Base-by-base conservation (phyloP, 2,888 invertebrate species). In the Mechanitis mazaeus region DNA sequence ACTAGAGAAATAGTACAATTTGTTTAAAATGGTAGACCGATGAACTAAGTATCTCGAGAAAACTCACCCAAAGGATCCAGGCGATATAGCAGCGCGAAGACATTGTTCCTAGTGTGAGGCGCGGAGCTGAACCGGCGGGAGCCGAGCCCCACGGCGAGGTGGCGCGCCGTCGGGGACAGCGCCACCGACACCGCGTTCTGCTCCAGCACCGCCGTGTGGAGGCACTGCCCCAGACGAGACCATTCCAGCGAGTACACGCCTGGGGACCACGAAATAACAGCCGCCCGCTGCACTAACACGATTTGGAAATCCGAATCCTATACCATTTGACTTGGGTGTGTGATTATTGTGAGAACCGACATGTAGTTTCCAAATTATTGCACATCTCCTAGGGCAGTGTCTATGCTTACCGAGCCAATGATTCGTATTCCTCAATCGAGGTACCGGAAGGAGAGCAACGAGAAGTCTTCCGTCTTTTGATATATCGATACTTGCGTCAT, bases 401-500 rank as follows among this genome's bases (percentile, higher is more conserved):
- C n/a, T 47, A 7, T 42, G 65, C 86, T 89, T 82, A 94, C 94
- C 94, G 69, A 96, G 90, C 83, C 94, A 92, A 66, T 94, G 95
- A 68, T 94, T 93, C 31, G 93, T 92, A 75, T 92, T 93, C 57
- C 94, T 90, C 68, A 92, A 84, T 55, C 94, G 91, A 46, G 93
- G 93, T 6, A 94, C 92, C 1, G 95, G 95, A 35, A 95, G 86
- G 66, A 96, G 87, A 1, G 95, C 94, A 6, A 95, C 96, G 65
- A 97, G 84, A 60, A 95, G 87, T 38, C 93, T 92, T 28, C 96
- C 96, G 78, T 96, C 95, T 64, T 93, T 92, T 11, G 96, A 95
- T 72, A 96, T 94, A 77, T 95, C 95, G 69, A 96, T 94, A 78
- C 95, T 95, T 38, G 95, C 96, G 76, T 96, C 96, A 78, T 96